phyloP scores from a whole-genome alignment of 2,113 vertebrate genomes.

The Pomatostomus ruficeps region DNA sequence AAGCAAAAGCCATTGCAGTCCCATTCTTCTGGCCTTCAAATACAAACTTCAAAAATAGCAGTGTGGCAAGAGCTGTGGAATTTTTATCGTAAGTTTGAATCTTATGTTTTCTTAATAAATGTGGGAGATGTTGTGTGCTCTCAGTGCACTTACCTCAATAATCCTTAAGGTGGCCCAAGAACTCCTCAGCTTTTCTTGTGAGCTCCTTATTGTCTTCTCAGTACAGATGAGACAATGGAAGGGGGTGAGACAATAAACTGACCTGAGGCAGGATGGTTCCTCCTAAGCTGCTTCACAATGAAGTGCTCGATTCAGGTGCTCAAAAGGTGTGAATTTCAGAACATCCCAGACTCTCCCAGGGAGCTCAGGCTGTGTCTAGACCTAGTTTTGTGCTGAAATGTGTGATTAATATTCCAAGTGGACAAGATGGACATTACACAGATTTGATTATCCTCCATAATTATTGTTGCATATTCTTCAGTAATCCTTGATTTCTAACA shows the following conservation, averaged over 20 bases:
- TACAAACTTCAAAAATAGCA: neutral
- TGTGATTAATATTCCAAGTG: neutral
- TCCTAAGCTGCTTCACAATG: neutral
- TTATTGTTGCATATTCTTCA: neutral
- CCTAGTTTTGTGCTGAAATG: neutral
- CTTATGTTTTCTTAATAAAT: neutral
- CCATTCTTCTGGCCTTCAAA: neutral
- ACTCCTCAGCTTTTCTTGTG: neutral
- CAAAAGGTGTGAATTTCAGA: neutral
- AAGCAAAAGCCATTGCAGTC: neutral
- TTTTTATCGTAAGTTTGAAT: neutral
- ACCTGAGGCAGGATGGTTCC: neutral
- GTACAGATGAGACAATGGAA: no score
- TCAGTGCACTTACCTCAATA: neutral
- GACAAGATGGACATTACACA: fast-evolving
- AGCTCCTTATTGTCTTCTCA: neutral
- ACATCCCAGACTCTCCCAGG: neutral
- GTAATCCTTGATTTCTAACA: neutral
- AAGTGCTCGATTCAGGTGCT: neutral
- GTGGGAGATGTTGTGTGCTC: neutral
- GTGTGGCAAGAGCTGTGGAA: neutral
- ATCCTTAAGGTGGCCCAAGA: neutral
- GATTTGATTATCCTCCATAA: neutral
- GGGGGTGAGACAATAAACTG: neutral
- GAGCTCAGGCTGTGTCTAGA: neutral